These are phyloP conservation scores for Blennius ocellaris DNA, from an alignment of 2,113 vertebrate species.

Conservation along the genomic window DNA sequence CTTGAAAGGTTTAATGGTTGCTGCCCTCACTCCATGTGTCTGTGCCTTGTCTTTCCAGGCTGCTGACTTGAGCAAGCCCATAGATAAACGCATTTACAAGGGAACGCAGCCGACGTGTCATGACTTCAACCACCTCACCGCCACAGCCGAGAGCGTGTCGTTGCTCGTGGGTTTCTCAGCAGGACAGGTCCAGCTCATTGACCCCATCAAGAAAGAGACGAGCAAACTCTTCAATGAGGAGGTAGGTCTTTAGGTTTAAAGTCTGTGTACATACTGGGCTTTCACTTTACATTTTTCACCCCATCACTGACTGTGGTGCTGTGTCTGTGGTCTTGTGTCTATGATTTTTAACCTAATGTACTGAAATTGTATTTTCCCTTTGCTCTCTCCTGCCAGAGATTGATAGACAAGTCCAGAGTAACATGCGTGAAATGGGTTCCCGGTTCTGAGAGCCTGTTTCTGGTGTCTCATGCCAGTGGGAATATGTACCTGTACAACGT, in stretches of 20 bases:
- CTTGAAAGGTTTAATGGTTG: constrained; percentile 2
- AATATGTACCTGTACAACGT: constrained; percentile 99
- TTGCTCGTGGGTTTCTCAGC: constrained; percentile 99
- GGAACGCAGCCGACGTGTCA: constrained; percentile 99
- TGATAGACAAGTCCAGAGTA: constrained; percentile 99
- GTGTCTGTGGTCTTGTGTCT: no score
- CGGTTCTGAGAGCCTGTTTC: constrained; percentile 97
- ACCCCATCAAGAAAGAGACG: constrained; percentile 99
- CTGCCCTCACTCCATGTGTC: constrained; percentile 12
- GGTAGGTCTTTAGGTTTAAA: constrained; percentile 82
- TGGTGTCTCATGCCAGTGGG: constrained; percentile 97
- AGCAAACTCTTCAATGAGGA: constrained; percentile 99
- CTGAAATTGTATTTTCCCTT: constrained; percentile 21
- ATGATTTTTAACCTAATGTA: not conserved
- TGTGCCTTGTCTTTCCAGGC: constrained; percentile 82
- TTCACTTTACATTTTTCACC: not conserved
- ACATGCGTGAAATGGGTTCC: constrained; percentile 99
- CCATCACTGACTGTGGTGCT: no score
- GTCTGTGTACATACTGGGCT: not conserved
- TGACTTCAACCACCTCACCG: constrained; percentile 99
- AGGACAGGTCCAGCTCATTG: constrained; percentile 99
- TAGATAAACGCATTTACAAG: constrained; percentile 99
- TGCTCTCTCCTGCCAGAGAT: constrained; percentile 87
- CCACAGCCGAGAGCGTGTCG: constrained; percentile 97
- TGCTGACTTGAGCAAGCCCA: constrained; percentile 98